Percentiles rank a stretch among this genome's conserved stretches.
Evolutionary conservation across 2,797 vertebrate species (phyloP).

Genomic region (Coranthus polyacanthus): DNA sequence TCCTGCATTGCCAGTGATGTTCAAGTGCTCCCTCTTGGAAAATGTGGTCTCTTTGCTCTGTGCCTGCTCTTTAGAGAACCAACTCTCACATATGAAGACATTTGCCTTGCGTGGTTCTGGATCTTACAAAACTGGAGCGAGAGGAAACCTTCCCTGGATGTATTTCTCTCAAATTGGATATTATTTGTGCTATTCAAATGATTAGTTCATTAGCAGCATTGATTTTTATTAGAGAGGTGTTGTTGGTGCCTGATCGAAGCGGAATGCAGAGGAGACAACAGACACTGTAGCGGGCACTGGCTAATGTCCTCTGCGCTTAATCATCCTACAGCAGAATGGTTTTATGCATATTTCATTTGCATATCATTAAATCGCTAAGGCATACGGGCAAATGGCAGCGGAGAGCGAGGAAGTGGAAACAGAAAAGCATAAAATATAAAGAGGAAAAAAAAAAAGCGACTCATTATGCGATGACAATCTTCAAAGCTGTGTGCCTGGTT

Average conservation of each 20-base stretch:
- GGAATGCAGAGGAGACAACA: conserved; percentile 85
- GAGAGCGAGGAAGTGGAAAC: conserved; percentile 81
- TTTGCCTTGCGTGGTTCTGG: conserved; percentile 82
- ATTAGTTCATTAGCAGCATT: conserved; percentile 81
- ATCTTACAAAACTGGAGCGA: conserved; percentile 85
- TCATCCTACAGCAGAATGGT: conserved; percentile 98
- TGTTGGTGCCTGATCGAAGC: conserved; percentile 78
- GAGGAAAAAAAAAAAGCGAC: conserved; percentile 67
- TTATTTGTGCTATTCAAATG: conserved; percentile 82
- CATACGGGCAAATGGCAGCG: conserved; percentile 83
- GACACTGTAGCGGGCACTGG: conserved; percentile 84
- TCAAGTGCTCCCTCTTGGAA: conserved; percentile 84
- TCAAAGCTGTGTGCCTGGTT: conserved; percentile 80
- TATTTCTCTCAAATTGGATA: conserved; percentile 86
- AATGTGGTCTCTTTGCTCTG: conserved; percentile 80
- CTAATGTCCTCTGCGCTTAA: conserved; percentile 99
- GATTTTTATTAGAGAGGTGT: conserved; percentile 80
- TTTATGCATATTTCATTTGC: conserved; percentile 99
- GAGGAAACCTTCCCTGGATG: conserved; percentile 80
- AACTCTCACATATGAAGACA: conserved; percentile 81
- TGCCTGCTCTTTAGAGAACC: conserved; percentile 79
- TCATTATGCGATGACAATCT: conserved; percentile 87
- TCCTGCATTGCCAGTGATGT: conserved; percentile 83
- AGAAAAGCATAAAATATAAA: conserved; percentile 81
- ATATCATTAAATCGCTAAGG: conserved; percentile 96